Evolutionary conservation across 1,140 invertebrate genomes (phyloP).

Genomic region (Heliconius hermathena): DNA sequence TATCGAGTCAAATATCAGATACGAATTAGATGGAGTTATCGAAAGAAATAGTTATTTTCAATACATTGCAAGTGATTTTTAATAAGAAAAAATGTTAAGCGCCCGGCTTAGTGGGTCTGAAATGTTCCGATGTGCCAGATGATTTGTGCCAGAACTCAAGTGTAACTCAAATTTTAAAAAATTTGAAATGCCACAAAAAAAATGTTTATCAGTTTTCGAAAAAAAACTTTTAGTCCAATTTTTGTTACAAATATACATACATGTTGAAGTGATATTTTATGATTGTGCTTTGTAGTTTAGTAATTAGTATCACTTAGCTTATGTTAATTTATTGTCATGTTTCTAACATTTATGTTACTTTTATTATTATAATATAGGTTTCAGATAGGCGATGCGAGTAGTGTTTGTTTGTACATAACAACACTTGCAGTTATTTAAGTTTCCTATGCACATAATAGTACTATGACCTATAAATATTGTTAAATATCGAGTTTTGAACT

Average conservation of each 20-base stretch:
- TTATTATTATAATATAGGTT: constrained; percentile 1
- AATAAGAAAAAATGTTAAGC: constrained; percentile 19
- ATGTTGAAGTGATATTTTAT: constrained; percentile 28
- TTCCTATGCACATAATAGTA: constrained; percentile 18
- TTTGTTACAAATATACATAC: constrained; percentile 32
- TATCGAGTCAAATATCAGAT: constrained; percentile 68
- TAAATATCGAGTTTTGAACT: constrained; percentile 32
- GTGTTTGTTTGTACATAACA: not conserved
- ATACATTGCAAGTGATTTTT: constrained; percentile 48
- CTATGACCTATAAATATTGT: constrained; percentile 20
- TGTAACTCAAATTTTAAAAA: not conserved
- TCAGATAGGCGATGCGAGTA: not conserved
- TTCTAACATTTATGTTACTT: constrained; percentile 21
- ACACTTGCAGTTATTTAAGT: constrained; percentile 26
- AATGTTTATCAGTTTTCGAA: constrained; percentile 18
- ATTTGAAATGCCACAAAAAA: constrained; percentile 29
- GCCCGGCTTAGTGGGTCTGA: constrained; percentile 50
- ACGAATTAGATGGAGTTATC: constrained; percentile 35
- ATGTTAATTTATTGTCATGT: constrained; percentile 27
- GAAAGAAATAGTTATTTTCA: constrained; percentile 47
- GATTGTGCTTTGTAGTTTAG: constrained; percentile 27
- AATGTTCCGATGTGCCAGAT: constrained; percentile 47
- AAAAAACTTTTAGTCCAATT: constrained; percentile 23
- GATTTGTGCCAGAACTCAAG: constrained; percentile 43
- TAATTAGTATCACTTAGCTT: constrained; percentile 26